Evolutionary conservation across 1,140 invertebrate genomes (phyloP), one percentile per base, ranked within the genome.

Genomic region (Gerris buenoi): DNA sequence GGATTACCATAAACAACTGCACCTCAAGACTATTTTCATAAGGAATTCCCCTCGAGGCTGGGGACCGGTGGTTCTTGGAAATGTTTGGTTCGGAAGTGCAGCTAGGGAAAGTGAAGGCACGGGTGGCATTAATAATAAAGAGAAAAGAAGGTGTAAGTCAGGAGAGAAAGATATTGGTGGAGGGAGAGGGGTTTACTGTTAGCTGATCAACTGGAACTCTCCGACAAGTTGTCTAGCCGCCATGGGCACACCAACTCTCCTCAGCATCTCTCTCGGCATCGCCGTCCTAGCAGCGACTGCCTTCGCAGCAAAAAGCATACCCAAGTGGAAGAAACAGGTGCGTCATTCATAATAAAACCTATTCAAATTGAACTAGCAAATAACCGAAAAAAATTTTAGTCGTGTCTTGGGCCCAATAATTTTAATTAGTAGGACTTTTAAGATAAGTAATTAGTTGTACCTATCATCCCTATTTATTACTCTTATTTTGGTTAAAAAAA

Each of bases 281-380:
- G 23, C 62, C n/a, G 18, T 66, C 23, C 29, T 33, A 15, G 27
- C 63, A n/a, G 65, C 26, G 14, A n/a, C 64, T 58, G 61, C 62
- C 18, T 57, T 58, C 5, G 66, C 68, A 22, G 70, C 72, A n/a
- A 72, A 72, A 75, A 86, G 87, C 74, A 80, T 89, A 61, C 88
- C 88, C 1, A 87, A 89, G 74, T 90, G 88, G 88, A 90, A 90
- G 74, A 88, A 89, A 75, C 84, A 86, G 79, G 86, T 86, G 71
- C 73, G 68, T 10, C 22, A 26, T 27, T 27, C 14, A n/a, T n/a
- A n/a, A n/a, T n/a, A n/a, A n/a, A n/a, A n/a, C n/a, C n/a, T n/a
- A n/a, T n/a, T n/a, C n/a, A n/a, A n/a, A n/a, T n/a, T n/a, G n/a
- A n/a, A n/a, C n/a, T n/a, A n/a, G n/a, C n/a, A n/a, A n/a, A n/a